phyloP scores from a whole-genome alignment of 2,113 vertebrate genomes.

The Ctenomys sociabilis region DNA sequence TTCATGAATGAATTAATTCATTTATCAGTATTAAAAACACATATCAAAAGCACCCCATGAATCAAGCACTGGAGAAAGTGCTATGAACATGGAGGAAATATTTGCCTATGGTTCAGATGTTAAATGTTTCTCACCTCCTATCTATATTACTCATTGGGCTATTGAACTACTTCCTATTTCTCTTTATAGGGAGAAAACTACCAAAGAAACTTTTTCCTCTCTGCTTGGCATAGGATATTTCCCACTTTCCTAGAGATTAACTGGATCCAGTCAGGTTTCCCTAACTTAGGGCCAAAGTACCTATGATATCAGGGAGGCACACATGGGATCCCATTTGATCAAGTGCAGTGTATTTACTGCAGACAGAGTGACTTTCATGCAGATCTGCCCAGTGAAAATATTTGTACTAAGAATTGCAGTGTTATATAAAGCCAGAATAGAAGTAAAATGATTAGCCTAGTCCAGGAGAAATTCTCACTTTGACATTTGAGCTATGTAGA shows the following conservation, averaged over 20 bases:
- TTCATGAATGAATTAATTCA: not conserved
- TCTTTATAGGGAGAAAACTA: not conserved
- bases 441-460: not conserved
- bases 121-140: fast-evolving
- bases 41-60: not conserved
- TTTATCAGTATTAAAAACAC: not conserved
- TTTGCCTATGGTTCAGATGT: no score
- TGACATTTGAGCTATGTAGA: not conserved
- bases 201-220: not conserved
- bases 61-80: no score
- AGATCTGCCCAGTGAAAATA: not conserved
- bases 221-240: not conserved
- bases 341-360: not conserved
- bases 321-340: fast-evolving
- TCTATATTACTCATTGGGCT: not conserved
- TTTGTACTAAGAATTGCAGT: not conserved
- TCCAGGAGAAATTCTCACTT: not conserved
- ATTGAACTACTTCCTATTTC: not conserved
- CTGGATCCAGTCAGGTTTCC: not conserved
- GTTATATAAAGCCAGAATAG: not conserved
- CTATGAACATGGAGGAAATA: not conserved
- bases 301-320: not conserved
- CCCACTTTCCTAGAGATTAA: not conserved
- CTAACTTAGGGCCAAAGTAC: no score
- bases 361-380: not conserved